A percentile compares a stretch with the other conserved stretches of the same genome.
Conservation (phyloP, 1,140 invertebrate genomes). For the Chymomyza costata region DNA sequence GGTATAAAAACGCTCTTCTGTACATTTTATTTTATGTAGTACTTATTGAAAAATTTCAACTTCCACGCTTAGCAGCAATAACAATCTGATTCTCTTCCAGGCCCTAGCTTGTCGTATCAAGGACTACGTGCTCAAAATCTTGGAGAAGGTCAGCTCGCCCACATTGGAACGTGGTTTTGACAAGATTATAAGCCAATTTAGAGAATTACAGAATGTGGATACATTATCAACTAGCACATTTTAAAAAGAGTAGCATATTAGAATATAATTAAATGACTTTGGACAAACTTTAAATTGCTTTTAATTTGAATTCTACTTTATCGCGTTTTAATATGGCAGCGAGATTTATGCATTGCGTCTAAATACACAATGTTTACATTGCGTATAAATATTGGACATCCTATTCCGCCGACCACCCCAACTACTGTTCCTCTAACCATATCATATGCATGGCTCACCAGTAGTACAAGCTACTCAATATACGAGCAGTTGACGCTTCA, state of each 20-base stretch:
- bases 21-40: no score
- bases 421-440: conserved; percentile 12
- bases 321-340: conserved; percentile 3
- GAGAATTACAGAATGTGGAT: neutral
- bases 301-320: conserved; percentile 10
- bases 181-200: neutral
- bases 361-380: neutral
- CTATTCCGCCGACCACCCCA: no score
- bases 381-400: no score
- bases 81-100: conserved; percentile 25
- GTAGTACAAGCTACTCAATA: no score
- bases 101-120: conserved; percentile 25
- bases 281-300: conserved; percentile 1
- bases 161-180: conserved; percentile 39
- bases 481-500: conserved; percentile 19
- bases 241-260: neutral
- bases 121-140: conserved; percentile 24
- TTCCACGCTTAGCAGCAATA: no score
- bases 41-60: no score
- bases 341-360: conserved; percentile 1
- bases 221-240: neutral
- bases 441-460: conserved; percentile 27
- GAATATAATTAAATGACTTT: neutral
- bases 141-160: conserved; percentile 32
- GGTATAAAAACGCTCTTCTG: no score